Evolutionary conservation across 2,113 vertebrate species (phyloP).

Genomic region (Accipiter cooperii): DNA sequence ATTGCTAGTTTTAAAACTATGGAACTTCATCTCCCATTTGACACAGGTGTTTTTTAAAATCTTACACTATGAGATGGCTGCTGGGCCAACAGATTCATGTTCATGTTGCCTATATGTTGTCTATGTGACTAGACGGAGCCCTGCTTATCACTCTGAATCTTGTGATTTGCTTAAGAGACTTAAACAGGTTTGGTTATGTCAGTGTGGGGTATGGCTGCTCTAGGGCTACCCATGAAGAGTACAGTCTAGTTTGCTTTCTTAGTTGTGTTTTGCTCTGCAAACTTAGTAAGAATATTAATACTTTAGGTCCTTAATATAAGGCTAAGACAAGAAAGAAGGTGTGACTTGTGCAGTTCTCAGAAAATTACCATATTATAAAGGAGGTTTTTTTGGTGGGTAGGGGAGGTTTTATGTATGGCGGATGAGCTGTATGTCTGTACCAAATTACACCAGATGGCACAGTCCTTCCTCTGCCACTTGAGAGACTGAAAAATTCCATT

Average conservation of each 20-base stretch:
- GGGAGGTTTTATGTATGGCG: not conserved
- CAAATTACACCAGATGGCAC: not conserved
- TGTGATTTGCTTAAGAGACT: not conserved
- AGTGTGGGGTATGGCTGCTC: not conserved
- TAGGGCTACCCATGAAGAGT: not conserved
- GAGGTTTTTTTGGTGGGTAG: not conserved
- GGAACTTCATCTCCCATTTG: not conserved
- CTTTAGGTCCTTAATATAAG: not conserved
- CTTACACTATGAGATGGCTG: not conserved
- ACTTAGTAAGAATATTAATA: not conserved
- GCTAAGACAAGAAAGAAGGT: not conserved
- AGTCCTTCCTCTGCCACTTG: not conserved
- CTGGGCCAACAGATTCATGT: not conserved
- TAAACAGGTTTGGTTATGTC: not conserved
- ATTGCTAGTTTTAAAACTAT: not conserved
- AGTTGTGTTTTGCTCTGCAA: not conserved
- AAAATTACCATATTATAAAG: not conserved
- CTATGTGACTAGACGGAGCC: not conserved
- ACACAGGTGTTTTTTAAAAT: not conserved
- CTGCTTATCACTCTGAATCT: not conserved
- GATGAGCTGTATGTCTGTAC: not conserved
- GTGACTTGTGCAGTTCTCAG: not conserved
- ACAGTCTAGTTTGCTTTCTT: not conserved
- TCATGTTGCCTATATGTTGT: not conserved
- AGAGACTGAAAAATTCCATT: not conserved